These are phyloP conservation scores for Heteronetta atricapilla DNA, from an alignment of 2,113 vertebrate genomes.

Conservation along the genomic window DNA sequence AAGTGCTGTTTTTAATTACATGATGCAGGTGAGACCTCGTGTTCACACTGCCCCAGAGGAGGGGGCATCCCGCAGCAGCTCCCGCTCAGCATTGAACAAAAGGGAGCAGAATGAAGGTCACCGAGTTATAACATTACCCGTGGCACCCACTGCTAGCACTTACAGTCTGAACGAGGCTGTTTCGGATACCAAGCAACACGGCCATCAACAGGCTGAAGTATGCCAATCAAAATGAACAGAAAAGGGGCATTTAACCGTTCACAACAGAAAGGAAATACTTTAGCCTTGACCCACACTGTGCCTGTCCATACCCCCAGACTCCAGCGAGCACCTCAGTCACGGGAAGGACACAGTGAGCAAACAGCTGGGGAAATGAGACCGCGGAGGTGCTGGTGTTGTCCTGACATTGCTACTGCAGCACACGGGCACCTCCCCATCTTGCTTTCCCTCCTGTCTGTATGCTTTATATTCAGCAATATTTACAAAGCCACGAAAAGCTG, in stretches of 20 bases:
- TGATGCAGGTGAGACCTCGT: background rate
- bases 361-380: accelerated
- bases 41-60: background rate
- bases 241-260: background rate
- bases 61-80: background rate
- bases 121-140: background rate
- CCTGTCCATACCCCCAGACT: background rate
- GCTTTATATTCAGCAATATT: background rate
- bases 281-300: background rate
- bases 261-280: background rate
- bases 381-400: background rate
- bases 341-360: background rate
- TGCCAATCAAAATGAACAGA: background rate
- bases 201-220: background rate
- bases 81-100: background rate
- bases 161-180: background rate
- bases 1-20: background rate
- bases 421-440: background rate
- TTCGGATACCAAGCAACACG: background rate
- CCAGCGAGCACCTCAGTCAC: accelerated
- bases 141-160: accelerated
- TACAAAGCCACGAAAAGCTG: background rate
- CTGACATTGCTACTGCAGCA: accelerated
- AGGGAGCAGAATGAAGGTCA: background rate
- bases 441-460: background rate